Percentiles rank a stretch among this genome's conserved stretches.
These are phyloP conservation scores for Paramuricea clavata DNA, from an alignment of 92 coral and sea anemone genomes.

Conservation along the genomic window DNA sequence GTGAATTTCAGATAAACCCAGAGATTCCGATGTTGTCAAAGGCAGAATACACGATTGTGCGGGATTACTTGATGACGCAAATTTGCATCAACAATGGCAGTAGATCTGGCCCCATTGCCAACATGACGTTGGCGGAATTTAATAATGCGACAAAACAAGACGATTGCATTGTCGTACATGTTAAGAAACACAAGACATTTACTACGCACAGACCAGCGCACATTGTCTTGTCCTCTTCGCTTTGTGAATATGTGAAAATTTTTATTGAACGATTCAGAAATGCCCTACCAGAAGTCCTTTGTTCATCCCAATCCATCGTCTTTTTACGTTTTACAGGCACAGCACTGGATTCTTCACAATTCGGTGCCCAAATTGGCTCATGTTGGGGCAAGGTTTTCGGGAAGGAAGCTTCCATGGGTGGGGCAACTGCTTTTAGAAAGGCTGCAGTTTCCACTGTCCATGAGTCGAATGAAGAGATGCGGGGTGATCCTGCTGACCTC, in stretches of 20 bases:
- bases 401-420: background rate
- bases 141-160: conserved; percentile 40
- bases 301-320: background rate
- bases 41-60: conserved; percentile 20
- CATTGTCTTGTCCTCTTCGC: conserved; percentile 45
- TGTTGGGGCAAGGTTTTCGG: conserved; percentile 1
- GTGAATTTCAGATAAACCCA: conserved; percentile 29
- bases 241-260: no score
- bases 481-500: no score
- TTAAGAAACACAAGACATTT: conserved; percentile 63
- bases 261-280: no score
- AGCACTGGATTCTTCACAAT: background rate
- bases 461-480: no score
- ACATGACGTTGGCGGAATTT: conserved; percentile 66
- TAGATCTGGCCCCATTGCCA: conserved; percentile 48
- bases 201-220: conserved; percentile 32
- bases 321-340: background rate
- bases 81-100: conserved; percentile 51
- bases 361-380: background rate
- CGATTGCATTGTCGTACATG: conserved; percentile 55
- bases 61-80: conserved; percentile 41
- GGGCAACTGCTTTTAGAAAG: no score
- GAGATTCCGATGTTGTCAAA: background rate
- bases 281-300: background rate
- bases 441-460: no score